phyloP scores from a whole-genome alignment of 2,113 vertebrate genomes.

The Eurystomus gularis region DNA sequence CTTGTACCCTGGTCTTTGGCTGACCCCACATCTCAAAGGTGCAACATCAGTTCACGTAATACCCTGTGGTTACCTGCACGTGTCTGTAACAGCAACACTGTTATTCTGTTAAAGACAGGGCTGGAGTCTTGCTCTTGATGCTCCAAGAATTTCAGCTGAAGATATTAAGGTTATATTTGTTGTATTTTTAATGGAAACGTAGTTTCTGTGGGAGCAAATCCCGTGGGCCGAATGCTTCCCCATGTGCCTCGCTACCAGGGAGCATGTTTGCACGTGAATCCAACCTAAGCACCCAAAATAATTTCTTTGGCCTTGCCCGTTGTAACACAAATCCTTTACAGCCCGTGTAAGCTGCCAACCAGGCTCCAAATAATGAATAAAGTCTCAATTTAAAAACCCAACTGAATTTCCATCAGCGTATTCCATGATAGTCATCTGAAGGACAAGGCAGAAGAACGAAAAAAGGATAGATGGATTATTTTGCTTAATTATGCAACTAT shows the following conservation, averaged over 20 bases:
- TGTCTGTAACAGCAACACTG: accelerated
- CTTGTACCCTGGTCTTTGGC: not conserved
- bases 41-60: accelerated
- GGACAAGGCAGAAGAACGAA: not conserved
- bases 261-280: accelerated
- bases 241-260: accelerated
- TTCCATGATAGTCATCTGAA: not conserved
- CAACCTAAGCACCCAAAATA: accelerated
- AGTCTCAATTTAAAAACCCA: not conserved
- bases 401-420: accelerated
- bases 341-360: accelerated
- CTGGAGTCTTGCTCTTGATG: not conserved
- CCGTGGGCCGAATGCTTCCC: accelerated
- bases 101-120: accelerated
- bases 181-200: not conserved
- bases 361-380: not conserved
- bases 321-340: not conserved
- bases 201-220: not conserved
- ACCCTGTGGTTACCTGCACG: accelerated
- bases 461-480: not conserved
- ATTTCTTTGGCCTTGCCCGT: not conserved
- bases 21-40: accelerated
- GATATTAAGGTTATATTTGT: not conserved
- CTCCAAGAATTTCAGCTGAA: not conserved
- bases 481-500: not conserved